Conservation (phyloP, 2,113 vertebrate species). For the Donacobius atricapilla region DNA sequence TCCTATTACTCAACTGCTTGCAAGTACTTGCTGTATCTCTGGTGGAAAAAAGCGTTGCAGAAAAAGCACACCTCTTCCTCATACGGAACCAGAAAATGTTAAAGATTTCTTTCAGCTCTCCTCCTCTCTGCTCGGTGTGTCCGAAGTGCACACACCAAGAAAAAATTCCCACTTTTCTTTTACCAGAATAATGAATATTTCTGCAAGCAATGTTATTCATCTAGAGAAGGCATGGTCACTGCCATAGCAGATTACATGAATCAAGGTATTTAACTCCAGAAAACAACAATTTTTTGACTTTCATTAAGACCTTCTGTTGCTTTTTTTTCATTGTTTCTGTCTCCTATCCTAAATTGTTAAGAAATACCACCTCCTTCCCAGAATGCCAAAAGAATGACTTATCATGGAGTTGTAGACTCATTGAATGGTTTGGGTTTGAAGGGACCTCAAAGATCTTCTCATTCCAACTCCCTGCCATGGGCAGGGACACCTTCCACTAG, state of each 20-base stretch:
- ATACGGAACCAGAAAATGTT: background rate
- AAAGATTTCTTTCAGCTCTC: background rate
- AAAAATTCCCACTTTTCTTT: background rate
- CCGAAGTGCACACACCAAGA: background rate
- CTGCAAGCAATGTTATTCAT: background rate
- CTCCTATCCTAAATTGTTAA: background rate
- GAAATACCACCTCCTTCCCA: background rate
- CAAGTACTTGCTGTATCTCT: background rate
- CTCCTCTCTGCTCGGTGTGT: background rate
- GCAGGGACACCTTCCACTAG: background rate
- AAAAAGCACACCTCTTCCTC: background rate
- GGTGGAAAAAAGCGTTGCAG: background rate
- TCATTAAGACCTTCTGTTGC: background rate
- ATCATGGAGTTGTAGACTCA: background rate
- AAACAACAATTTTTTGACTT: background rate
- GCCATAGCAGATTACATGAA: background rate
- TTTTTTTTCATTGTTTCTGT: background rate
- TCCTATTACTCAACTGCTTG: background rate
- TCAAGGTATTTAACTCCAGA: background rate
- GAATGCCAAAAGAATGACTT: background rate
- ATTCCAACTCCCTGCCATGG: background rate
- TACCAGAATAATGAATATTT: accelerated
- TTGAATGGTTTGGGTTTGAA: background rate
- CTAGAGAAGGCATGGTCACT: background rate
- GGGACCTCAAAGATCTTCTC: background rate